Evolutionary conservation across 2,888 invertebrate species (phyloP), one percentile per base, ranked within the genome.

Genomic region (Beris morrisii): DNA sequence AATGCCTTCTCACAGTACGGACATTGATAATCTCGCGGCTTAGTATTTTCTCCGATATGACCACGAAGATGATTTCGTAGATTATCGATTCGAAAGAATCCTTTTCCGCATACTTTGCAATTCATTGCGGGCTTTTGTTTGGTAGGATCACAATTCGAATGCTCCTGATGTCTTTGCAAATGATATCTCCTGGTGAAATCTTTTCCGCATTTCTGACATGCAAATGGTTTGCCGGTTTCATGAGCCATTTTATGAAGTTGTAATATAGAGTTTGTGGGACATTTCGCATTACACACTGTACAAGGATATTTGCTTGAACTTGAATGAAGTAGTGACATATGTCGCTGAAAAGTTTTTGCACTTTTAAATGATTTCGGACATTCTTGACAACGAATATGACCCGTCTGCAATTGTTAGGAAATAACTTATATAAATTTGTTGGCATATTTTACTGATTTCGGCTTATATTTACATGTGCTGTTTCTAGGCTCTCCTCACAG

Each of bases 101-200:
- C 73, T 45, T 78, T 80, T 55, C 75, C 74, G 61, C 81, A 81
- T 5, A 82, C 82, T 69, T 81, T 78, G 70, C 82, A 82, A 64
- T 75, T 72, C 71, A 79, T 74, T 12, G 75, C 74, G 44, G 77
- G 74, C 57, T 74, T 77, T 11, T 56, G 75, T 5, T 44, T 48
- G 5, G 74, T 73, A 46, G 73, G 74, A 54, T 79, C 78, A 69
- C 80, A 81, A 0, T 75, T 73, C 0, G 78, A 77, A 67, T 73
- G 78, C 66, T 78, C 77, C 46, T 76, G 75, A 71, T 80, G 80
- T 0, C 80, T 75, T 75, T 69, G 88, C 82, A 93, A 83, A 79
- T 93, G 92, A 72, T 91, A 89, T 68, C 87, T 88, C 66, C 92
- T 82, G 1, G 88, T 90, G 78, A 93, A 93, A 69, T 86, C 85